Evolutionary conservation across 1,140 invertebrate genomes (phyloP), one percentile per base, ranked within the genome.

Genomic region (Heterodera schachtii): DNA sequence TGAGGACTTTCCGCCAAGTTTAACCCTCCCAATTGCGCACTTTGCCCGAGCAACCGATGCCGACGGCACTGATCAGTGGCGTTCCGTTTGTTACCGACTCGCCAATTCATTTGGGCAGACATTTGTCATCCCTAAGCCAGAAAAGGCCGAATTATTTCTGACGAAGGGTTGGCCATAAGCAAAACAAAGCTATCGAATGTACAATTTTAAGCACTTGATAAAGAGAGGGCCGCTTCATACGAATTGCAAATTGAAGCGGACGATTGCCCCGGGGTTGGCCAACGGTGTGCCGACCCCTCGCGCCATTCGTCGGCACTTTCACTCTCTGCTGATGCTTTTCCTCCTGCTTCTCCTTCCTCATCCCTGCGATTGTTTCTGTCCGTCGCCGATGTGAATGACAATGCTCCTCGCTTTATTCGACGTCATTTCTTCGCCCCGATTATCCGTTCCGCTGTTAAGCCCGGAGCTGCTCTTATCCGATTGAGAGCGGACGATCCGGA

Each of bases 101-200:
- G 60, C 13, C 21, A 64, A 78, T 44, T 69, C 64, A 41, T 69
- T 46, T n/a, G 9, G 47, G 5, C 31, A 69, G 13, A 44, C 57
- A 49, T 78, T 78, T 49, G 77, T n/a, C 70, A 78, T 78, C 41
- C 70, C 47, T 43, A 69, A 64, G 11, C 64, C 77, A 19, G 57
- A 78, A 78, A 64, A 46, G 47, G 49, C 77, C 16, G 77, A 78
- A 78, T 52, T 78, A 44, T 69, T 64, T 31, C 49, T 78, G 31
- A 31, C 47, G 19, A 78, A 78, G 70, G 77, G 77, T 78, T 9
- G 49, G 49, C 31, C 31, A 31, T 31, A 31, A 31, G 31, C 31
- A 31, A 31, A 31, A 31, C 31, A 31, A 31, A 31, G 31, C 21
- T 16, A 70, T 70, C 19, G 9, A 31, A 70, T 11, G 69, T 21